Conservation (phyloP, 2,888 invertebrate species). For the Pristionchus entomophagus region DNA sequence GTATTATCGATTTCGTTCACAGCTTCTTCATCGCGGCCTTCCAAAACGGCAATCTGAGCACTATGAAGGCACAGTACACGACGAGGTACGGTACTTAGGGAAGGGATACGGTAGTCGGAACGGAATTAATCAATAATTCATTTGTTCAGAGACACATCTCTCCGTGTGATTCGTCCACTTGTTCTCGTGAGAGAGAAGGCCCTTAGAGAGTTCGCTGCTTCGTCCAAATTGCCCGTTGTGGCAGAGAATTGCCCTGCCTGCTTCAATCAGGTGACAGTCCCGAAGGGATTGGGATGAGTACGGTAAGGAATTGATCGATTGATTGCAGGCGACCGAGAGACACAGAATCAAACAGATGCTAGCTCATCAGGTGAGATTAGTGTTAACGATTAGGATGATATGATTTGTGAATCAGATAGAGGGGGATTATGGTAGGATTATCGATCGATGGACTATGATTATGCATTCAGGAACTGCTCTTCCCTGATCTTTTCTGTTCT, state of each 20-base stretch:
- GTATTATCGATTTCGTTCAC: conserved; percentile 77
- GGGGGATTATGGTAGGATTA: too few relatives aligned
- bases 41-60: conserved; percentile 86
- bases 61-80: conserved; percentile 86
- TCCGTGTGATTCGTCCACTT: conserved; percentile 89
- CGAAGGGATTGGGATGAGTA: background rate
- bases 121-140: background rate
- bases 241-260: conserved; percentile 81
- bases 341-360: conserved; percentile 61
- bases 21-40: conserved; percentile 85
- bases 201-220: conserved; percentile 85
- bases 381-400: background rate
- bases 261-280: conserved; percentile 67
- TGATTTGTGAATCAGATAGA: too few relatives aligned
- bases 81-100: conserved; percentile 80
- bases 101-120: background rate
- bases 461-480: conserved; percentile 62
- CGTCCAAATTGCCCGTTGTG: conserved; percentile 83
- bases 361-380: conserved; percentile 17
- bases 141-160: conserved; percentile 84
- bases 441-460: too few relatives aligned
- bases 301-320: background rate
- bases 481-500: conserved; percentile 66
- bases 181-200: conserved; percentile 88
- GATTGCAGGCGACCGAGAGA: conserved; percentile 59